phyloP scores from a whole-genome alignment of 1,140 invertebrate genomes.

The Nebria ingens region DNA sequence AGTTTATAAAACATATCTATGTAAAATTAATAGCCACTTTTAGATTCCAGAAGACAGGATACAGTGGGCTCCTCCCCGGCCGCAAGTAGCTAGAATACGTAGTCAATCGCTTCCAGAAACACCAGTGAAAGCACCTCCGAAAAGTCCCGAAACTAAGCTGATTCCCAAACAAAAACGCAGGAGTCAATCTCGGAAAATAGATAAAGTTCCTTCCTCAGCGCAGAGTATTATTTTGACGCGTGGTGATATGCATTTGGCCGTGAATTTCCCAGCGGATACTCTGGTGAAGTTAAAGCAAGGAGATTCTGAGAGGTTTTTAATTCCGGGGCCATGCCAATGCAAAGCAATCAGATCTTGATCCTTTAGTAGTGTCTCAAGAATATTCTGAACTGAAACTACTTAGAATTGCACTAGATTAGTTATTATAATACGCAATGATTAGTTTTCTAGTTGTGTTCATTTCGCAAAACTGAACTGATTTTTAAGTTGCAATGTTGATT shows the following conservation, averaged over 20 bases:
- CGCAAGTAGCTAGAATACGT: constrained; percentile 15
- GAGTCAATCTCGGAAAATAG: not conserved
- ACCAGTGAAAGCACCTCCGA: not conserved
- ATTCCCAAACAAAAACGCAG: not conserved
- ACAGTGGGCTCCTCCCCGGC: constrained; percentile 35
- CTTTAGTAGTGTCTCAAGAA: too few species aligned
- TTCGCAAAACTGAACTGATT: too few species aligned
- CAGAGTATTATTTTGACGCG: constrained; percentile 26
- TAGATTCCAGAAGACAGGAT: constrained; percentile 35
- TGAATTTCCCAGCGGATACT: constrained; percentile 32
- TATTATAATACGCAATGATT: too few species aligned
- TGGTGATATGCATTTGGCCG: constrained; percentile 28
- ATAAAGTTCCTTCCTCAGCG: constrained; percentile 2
- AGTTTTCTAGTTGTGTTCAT: too few species aligned
- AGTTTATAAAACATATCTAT: too few species aligned
- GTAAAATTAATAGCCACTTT: too few species aligned
- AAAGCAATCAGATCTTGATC: not conserved
- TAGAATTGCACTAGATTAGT: too few species aligned
- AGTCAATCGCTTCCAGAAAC: constrained; percentile 21
- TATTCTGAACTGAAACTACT: too few species aligned
- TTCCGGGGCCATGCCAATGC: not conserved
- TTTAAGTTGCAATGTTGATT: too few species aligned
- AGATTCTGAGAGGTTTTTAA: constrained; percentile 12
- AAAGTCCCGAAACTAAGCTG: not conserved
- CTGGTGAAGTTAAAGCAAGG: constrained; percentile 26